Conservation (phyloP, 2,797 vertebrate species). For the Garrulus glandarius region DNA sequence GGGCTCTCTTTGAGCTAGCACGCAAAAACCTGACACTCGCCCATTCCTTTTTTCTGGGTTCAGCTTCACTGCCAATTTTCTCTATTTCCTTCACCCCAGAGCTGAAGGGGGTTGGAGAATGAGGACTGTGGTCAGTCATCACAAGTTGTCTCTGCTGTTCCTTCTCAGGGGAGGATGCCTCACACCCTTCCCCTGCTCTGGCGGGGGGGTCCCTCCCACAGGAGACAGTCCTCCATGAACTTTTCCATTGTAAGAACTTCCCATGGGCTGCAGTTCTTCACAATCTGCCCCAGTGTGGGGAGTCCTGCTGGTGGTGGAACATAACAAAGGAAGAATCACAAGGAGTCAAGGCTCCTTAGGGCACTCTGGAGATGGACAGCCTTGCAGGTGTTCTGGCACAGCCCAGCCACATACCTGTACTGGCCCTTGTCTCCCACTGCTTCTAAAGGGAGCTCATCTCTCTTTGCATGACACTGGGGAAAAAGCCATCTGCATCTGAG, state of each 20-base stretch:
- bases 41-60: neutral
- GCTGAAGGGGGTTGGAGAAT: neutral
- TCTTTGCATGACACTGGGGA: neutral
- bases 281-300: neutral
- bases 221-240: neutral
- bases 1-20: too few relatives aligned
- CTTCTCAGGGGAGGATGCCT: neutral
- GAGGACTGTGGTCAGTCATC: neutral
- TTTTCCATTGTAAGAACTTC: neutral
- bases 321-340: neutral
- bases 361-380: neutral
- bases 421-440: neutral
- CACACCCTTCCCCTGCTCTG: neutral
- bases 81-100: neutral
- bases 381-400: neutral
- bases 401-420: fast-evolving
- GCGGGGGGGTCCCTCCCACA: neutral
- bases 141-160: fast-evolving
- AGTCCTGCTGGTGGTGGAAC: neutral
- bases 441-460: neutral
- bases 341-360: neutral
- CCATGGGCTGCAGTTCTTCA: neutral
- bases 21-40: too few relatives aligned
- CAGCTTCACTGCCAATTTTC: neutral
- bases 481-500: neutral